These are phyloP conservation scores for Globicephala melas DNA, from an alignment of 2,113 vertebrate genomes.

Conservation along the genomic window DNA sequence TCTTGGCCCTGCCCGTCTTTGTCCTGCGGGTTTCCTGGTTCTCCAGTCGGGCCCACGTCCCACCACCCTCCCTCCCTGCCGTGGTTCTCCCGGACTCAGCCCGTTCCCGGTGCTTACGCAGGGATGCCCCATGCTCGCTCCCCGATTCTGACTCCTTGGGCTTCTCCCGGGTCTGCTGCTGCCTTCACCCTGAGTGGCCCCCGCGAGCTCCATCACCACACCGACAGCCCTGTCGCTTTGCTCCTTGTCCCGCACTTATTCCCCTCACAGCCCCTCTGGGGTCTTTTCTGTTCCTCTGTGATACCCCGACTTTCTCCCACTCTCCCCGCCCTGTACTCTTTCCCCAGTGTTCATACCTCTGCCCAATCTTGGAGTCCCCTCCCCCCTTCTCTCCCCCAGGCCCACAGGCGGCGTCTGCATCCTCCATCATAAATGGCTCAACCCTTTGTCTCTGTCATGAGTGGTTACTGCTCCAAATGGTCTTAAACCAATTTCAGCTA, in stretches of 20 bases:
- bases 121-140: not conserved
- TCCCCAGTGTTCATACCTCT: not conserved
- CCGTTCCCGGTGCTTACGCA: not conserved
- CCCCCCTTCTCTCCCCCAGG: not conserved
- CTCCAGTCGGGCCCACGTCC: not conserved
- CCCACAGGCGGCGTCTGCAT: not conserved
- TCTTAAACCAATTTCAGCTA: not conserved
- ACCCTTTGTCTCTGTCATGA: not conserved
- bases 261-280: not conserved
- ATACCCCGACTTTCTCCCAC: not conserved
- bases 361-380: not conserved
- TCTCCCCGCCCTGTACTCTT: not conserved
- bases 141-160: not conserved
- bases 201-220: not conserved
- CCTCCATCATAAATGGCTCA: not conserved
- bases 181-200: not conserved
- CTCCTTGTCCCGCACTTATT: not conserved
- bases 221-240: not conserved
- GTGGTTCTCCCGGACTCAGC: not conserved
- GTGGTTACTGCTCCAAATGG: not conserved
- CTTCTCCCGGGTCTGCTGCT: not conserved
- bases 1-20: not conserved
- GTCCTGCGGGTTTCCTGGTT: not conserved
- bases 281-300: not conserved
- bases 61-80: not conserved